phyloP scores from a whole-genome alignment of 2,113 vertebrate genomes.

The Muscicapa adusta region DNA sequence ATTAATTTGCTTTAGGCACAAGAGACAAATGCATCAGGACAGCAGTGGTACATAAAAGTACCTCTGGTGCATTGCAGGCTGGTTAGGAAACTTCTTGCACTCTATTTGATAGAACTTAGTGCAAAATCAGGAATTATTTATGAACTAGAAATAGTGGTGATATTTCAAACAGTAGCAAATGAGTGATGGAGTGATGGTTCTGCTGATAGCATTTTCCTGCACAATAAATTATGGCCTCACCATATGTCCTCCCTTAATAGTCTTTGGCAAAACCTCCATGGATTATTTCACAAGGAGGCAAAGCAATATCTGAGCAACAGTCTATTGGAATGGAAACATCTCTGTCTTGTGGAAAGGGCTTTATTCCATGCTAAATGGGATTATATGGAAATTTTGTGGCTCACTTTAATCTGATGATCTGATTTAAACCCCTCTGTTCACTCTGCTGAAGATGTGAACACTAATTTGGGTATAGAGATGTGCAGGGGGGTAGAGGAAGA shows the following conservation, averaged over 20 bases:
- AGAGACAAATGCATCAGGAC: neutral
- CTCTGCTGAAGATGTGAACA: neutral
- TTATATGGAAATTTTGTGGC: neutral
- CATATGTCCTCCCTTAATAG: neutral
- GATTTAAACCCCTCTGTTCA: neutral
- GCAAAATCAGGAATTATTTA: neutral
- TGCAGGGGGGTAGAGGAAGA: neutral
- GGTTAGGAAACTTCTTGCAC: neutral
- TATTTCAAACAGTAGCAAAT: constrained; percentile 23
- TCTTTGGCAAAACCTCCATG: neutral
- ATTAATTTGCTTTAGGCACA: neutral
- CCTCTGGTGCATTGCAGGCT: neutral
- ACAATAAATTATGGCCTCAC: neutral
- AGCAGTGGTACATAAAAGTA: neutral
- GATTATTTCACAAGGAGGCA: neutral
- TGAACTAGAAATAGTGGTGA: neutral
- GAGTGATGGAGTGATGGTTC: neutral
- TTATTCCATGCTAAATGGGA: neutral
- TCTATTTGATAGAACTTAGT: neutral
- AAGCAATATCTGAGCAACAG: neutral
- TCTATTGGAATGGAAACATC: accelerated
- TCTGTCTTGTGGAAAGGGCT: neutral
- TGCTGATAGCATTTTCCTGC: neutral
- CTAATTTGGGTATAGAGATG: neutral
- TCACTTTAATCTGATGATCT: neutral